Percentiles rank a stretch among this genome's conserved stretches.
These are phyloP conservation scores for Mimachlamys varia DNA, from an alignment of 2,888 invertebrate species.

Conservation along the genomic window DNA sequence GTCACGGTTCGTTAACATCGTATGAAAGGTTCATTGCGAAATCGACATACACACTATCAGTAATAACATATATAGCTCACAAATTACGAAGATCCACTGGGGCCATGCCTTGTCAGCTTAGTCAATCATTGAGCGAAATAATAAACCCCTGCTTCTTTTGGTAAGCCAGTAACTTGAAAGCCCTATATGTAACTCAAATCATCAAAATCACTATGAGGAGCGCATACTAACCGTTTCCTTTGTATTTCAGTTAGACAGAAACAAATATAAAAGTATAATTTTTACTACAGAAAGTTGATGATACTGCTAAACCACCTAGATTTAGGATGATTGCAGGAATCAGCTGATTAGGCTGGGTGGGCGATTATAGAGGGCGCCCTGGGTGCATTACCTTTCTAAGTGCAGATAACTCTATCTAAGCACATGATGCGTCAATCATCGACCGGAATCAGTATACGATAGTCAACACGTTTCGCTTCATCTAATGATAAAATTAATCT, in stretches of 20 bases:
- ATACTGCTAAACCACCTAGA: neutral
- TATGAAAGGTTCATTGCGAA: neutral
- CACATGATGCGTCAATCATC: neutral
- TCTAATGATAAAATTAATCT: neutral
- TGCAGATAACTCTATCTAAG: neutral
- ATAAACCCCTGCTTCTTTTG: neutral
- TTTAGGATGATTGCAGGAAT: neutral
- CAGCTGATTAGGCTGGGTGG: neutral
- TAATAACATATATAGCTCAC: neutral
- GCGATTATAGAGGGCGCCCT: neutral
- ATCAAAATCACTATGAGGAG: no score
- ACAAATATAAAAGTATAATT: no score
- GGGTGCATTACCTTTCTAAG: neutral
- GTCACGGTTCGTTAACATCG: neutral
- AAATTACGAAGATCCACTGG: neutral
- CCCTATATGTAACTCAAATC: neutral
- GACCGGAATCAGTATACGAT: neutral
- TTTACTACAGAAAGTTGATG: no score
- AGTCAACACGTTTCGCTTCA: neutral
- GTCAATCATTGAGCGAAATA: neutral
- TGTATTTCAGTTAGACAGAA: no score
- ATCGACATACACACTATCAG: neutral
- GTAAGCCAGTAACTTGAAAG: neutral
- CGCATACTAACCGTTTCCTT: no score
- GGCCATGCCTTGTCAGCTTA: neutral